Evolutionary conservation across 2,113 vertebrate species (phyloP).

Genomic region (Zosterops borbonicus): DNA sequence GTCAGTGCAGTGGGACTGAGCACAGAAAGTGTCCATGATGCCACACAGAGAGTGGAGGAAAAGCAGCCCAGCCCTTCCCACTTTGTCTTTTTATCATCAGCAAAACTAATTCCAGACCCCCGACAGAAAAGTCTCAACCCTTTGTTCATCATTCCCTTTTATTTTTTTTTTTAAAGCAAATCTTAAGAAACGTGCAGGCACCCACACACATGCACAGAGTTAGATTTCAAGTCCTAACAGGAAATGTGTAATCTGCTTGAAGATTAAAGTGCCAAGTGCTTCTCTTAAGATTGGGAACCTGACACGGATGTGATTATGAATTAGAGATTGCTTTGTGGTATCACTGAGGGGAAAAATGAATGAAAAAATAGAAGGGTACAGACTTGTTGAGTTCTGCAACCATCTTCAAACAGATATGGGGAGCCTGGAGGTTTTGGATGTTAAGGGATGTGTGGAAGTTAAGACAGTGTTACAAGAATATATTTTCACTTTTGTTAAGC

Average conservation of each 20-base stretch:
- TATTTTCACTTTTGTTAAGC: not conserved
- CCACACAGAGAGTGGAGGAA: not conserved
- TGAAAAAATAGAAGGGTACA: slow-evolving; percentile 12
- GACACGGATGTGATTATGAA: slow-evolving; percentile 52
- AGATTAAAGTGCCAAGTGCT: slow-evolving; percentile 51
- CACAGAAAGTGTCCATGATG: not conserved
- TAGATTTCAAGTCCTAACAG: slow-evolving; percentile 53
- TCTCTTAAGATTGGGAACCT: slow-evolving; percentile 46
- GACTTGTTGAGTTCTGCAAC: slow-evolving; percentile 35
- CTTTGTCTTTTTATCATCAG: not conserved
- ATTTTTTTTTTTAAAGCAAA: not conserved
- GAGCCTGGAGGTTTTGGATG: slow-evolving; percentile 13
- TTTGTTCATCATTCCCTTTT: slow-evolving; percentile 1
- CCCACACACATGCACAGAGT: not conserved
- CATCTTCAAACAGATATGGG: not conserved
- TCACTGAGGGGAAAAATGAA: not conserved
- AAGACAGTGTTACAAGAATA: not conserved
- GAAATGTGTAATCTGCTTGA: slow-evolving; percentile 56
- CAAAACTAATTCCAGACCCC: slow-evolving; percentile 3
- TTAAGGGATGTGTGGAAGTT: not conserved
- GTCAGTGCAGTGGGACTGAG: not conserved
- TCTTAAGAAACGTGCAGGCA: not conserved
- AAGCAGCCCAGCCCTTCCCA: not conserved
- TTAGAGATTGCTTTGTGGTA: slow-evolving; percentile 48
- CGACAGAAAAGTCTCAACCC: not conserved